Base-by-base conservation (phyloP, 2,113 vertebrate genomes). In the Notarius quadriscutis region DNA sequence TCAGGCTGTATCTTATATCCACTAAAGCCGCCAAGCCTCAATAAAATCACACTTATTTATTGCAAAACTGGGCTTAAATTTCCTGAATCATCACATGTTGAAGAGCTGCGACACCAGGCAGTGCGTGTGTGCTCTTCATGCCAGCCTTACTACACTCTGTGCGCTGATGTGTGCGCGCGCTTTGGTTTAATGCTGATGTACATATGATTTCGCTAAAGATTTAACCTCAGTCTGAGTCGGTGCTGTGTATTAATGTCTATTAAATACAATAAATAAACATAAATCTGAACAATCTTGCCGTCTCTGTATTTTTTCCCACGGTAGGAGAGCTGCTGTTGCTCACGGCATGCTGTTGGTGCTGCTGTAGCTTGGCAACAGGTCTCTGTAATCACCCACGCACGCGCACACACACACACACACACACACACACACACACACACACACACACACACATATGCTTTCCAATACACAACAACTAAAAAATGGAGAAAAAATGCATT, bases 341-440 rank as follows among this genome's bases (percentile, higher is more conserved):
- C 55, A 87, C 65, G 55, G 81, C 80, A 75, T 78, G 63, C 84
- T 87, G 82, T 75, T 83, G 81, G 79, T 50, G 67, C 69, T 58
- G 63, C 87, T 88, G 89, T 89, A 87, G 82, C 87, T 87, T 89
- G 87, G 87, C 90, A 91, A 91, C 90, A 91, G 86, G 90, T 74
- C 77, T 86, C 83, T 88, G 72, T 20, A 74, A 87, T 87, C 86
- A 87, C 86, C 80, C 80, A 84, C 84, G 69, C 87, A 75, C 48
- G 3, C 82, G 58, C 79, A 62, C 50, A 74, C 50, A 18, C n/a
- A 55, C 53, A 62, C 58, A 51, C 34, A 69, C 53, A 50, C 34
- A 71, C 78, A 85, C 51, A 34, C 75, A 86, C 88, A 57, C 84
- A 88, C 86, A 82, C 83, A 60, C 71, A 79, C 63, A 51, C 86